Base-by-base conservation (phyloP, 2,888 invertebrate genomes). In the Aphodius granarius region DNA sequence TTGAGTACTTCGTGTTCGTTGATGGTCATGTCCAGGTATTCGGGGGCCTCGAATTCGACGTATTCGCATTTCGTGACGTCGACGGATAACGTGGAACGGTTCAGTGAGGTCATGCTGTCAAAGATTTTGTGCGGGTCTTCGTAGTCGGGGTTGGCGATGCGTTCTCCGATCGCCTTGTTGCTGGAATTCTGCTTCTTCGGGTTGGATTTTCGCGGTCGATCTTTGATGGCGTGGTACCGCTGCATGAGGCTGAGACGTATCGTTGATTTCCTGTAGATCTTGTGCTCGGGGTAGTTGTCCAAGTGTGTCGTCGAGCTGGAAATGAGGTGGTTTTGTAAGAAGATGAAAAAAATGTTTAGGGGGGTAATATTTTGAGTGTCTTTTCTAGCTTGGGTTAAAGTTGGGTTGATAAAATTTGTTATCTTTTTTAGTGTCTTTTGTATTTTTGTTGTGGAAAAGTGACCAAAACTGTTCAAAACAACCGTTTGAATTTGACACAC, bases 121-220 rank as follows among this genome's bases (percentile, higher is more conserved):
- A 87, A 90, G 18, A 95, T 87, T 17, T 93, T 91, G 72, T 92
- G 91, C 0, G 96, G 95, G 85, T 96, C 95, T 0, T 93, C 94
- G 82, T 96, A 96, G 84, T 96, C 96, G 0, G 94, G 93, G 80
- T 94, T 92, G 0, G 97, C 97, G 84, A 97, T 95, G 79, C 96
- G 92, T 64, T 96, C 96, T 0, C 96, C 96, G 80, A 96, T 90
- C 2, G 68, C 66, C 77, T 92, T 91, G 79, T 94, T 93, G 80
- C 95, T 95, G 13, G 95, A 94, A 3, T 43, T 43, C 43, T 43
- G n/a, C 86, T 94, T 94, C 83, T 93, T 93, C 83, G 94, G 93
- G 77, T 91, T 88, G 16, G 90, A 90, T 83, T 89, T 89, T 82
- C 78, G 89, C 43, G 83, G 83, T 63, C 79, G 77, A n/a, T 81